These are phyloP conservation scores for Formica aserva DNA, from an alignment of 2,888 invertebrate genomes.

Conservation along the genomic window DNA sequence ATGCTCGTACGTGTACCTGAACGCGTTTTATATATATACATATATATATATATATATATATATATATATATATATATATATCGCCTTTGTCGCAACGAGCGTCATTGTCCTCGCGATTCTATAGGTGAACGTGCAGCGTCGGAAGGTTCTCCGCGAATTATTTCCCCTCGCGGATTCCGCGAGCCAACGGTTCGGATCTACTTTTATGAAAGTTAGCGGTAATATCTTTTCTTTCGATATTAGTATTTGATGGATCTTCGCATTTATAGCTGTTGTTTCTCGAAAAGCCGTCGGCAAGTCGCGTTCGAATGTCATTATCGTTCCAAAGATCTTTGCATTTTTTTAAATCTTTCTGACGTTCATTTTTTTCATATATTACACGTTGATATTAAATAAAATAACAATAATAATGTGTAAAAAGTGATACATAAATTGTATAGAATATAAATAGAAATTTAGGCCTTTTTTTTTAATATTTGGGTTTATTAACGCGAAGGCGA, in stretches of 20 bases:
- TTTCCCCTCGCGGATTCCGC: conserved; percentile 71
- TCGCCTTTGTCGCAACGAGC: conserved; percentile 74
- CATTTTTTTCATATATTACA: not conserved
- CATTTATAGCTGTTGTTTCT: not conserved
- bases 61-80: conserved; percentile 43
- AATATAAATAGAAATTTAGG: not conserved
- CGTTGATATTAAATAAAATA: not conserved
- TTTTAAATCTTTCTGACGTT: not conserved
- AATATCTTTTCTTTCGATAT: not conserved
- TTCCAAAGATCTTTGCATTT: not conserved
- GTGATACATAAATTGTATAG: not conserved
- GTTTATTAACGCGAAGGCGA: not conserved
- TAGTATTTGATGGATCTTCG: not conserved
- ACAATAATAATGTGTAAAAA: not conserved
- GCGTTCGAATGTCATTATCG: not conserved
- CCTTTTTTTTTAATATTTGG: not conserved
- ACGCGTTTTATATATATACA: conserved; percentile 69
- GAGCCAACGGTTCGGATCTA: conserved; percentile 52
- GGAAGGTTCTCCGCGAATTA: conserved; percentile 70
- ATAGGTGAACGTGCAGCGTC: conserved; percentile 70
- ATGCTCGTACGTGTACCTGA: conserved; percentile 68
- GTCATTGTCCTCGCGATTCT: conserved; percentile 75
- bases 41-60: conserved; percentile 59
- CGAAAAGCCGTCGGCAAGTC: not conserved
- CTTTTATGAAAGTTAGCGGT: conserved; percentile 31